Evolutionary conservation across 2,113 vertebrate species (phyloP), one percentile per base, ranked within the genome.

Genomic region (Lagopus muta): DNA sequence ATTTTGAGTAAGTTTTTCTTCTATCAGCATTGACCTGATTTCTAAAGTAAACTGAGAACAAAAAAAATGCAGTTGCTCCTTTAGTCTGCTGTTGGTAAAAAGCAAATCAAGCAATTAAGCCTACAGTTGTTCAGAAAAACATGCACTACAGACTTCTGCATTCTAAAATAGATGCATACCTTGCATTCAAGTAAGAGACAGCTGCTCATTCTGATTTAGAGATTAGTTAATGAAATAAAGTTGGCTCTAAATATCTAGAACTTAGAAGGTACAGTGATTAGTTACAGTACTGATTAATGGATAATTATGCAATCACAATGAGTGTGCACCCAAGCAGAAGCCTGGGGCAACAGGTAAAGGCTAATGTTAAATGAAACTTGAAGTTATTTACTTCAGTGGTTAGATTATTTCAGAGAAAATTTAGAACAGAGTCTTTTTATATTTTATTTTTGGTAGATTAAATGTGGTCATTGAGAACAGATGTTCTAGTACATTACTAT

Each of bases 141-240:
- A 82, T 76, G 92, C 87, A 88, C 71, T 95, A 85, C 89, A 95
- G 96, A 95, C 93, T 96, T 95, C 58, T 96, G 92, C 67, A 78
- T 94, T 98, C 93, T 88, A 97, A 98, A 98, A 97, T 94, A 97
- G 96, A 97, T 97, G 94, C 97, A 97, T 97, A 95, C 86, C 67
- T 97, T 96, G 75, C 87, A 13, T 96, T 97, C 96, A 98, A 92
- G 76, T 87, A 94, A 92, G 88, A 95, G 95, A 97, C 96, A 97
- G 97, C 96, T 98, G 96, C 87, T 96, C 94, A 76, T 96, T 98
- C 96, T 97, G 97, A 97, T 97, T 96, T 97, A 95, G 95, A 93
- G 96, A 97, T 98, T 97, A 98, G 77, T 1, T 98, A 98, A 98
- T 97, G 97, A 97, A 98, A 98, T 97, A 96, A 98, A 98, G 83